Evolutionary conservation across 2,113 vertebrate genomes (phyloP), one percentile per base, ranked within the genome.

Genomic region (Crotalus helleri): DNA sequence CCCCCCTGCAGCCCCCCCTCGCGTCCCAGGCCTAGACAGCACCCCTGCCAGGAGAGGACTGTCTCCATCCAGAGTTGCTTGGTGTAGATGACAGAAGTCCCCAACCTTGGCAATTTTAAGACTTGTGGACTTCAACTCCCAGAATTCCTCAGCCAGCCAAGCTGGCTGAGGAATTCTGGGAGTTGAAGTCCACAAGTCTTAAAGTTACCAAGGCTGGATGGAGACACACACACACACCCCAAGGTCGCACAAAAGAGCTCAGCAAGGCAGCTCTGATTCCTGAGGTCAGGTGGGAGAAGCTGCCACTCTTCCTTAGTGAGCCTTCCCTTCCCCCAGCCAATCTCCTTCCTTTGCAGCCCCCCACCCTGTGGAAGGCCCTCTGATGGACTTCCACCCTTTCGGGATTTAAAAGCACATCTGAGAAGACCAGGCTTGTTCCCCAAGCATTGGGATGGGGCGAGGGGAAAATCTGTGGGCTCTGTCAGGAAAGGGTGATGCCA

Each of bases 371-470:
- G n/a, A 33, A 74, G 29, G 15, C 13, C 64, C n/a, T 17, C 64
- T 33, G 64, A 7, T 5, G 5, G 64, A 33, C n/a, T 6, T 5
- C 64, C 64, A 33, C 13, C n/a, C 5, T 33, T 33, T n/a, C n/a
- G 3, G 59, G 24, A 11, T 61, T 64, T 11, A 64, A 10, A 11
- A 29, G 61, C 2, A 0, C 69, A 74, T 6, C 33, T 33, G 8
- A 51, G 49, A 33, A 74, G n/a, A 8, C 13, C n/a, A 0, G 2
- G 15, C 69, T 74, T n/a, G 5, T 39, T 5, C 15, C n/a, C 69
- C n/a, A 7, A 17, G n/a, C n/a, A 33, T 17, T 39, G n/a, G 5
- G n/a, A n/a, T 1, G 0, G n/a, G n/a, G n/a, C 0, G 6, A 19
- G 69, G 69, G 2, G 64, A 15, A 1, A 69, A n/a, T 15, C 4